Conservation (phyloP, 2,797 vertebrate species). For the Harpagifer antarcticus region DNA sequence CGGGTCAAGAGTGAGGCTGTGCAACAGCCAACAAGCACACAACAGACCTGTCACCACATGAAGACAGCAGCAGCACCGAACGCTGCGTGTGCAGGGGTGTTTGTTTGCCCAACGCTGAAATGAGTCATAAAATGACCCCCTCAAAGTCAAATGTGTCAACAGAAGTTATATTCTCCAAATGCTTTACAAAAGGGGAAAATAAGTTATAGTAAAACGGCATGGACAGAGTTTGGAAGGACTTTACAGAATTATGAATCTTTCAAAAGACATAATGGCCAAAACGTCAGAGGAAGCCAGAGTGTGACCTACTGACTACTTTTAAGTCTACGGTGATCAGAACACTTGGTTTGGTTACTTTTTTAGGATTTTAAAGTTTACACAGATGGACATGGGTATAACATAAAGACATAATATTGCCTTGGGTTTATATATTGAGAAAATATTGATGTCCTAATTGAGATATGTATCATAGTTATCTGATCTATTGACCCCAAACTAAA, state of each 20-base stretch:
- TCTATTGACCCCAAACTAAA: constrained; percentile 14
- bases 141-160: neutral
- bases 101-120: constrained; percentile 34
- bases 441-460: constrained; percentile 5
- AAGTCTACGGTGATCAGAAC: no score
- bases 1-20: constrained; percentile 47
- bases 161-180: constrained; percentile 9
- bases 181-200: neutral
- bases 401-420: constrained; percentile 4
- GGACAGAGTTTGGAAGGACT: neutral
- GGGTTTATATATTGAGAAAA: constrained; percentile 6
- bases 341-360: no score
- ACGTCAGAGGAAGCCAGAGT: no score
- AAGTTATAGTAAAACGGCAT: constrained; percentile 1
- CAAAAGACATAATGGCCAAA: no score
- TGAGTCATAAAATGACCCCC: constrained; percentile 24
- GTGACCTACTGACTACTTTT: no score
- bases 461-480: constrained; percentile 7
- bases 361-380: no score
- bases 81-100: constrained; percentile 3
- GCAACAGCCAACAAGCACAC: constrained; percentile 58
- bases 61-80: constrained; percentile 25
- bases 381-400: neutral
- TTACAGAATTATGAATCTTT: neutral
- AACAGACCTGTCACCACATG: constrained; percentile 56